A percentile compares a stretch with the other conserved stretches of the same genome.
These are phyloP conservation scores for Salminus brasiliensis DNA, from an alignment of 2,113 vertebrate species.

Conservation along the genomic window DNA sequence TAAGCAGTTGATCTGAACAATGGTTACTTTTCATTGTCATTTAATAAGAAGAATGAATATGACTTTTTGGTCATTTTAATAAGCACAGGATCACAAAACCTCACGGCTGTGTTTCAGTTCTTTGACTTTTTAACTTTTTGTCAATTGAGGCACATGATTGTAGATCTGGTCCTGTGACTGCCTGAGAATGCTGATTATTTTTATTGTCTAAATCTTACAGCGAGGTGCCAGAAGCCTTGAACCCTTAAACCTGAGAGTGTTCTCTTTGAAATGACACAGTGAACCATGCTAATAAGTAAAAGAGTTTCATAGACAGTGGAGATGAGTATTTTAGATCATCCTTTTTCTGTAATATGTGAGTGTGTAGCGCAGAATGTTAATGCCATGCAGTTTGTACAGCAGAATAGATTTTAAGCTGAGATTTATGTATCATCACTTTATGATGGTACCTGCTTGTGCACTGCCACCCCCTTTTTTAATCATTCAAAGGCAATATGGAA, in stretches of 20 bases:
- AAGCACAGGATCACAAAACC: neutral
- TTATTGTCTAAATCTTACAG: neutral
- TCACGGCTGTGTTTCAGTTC: neutral
- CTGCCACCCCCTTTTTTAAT: neutral
- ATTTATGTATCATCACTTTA: neutral
- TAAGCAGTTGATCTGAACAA: neutral
- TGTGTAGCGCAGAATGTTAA: slow-evolving; percentile 1
- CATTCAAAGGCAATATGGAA: neutral
- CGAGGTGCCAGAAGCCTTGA: too few relatives aligned
- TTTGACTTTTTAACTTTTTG: neutral
- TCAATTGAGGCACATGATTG: neutral
- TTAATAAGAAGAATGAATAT: neutral
- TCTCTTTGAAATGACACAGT: neutral
- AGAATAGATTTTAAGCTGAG: neutral
- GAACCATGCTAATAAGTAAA: neutral
- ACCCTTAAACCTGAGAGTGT: too few relatives aligned
- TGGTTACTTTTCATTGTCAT: neutral
- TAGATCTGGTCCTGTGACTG: neutral
- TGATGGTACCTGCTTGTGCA: neutral
- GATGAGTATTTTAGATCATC: neutral
- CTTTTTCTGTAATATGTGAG: neutral
- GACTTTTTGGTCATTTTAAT: too few relatives aligned
- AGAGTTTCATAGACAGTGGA: neutral
- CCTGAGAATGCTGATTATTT: neutral
- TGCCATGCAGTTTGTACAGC: neutral